phyloP scores from a whole-genome alignment of 2,797 vertebrate species.

The Hemibagrus guttatus region DNA sequence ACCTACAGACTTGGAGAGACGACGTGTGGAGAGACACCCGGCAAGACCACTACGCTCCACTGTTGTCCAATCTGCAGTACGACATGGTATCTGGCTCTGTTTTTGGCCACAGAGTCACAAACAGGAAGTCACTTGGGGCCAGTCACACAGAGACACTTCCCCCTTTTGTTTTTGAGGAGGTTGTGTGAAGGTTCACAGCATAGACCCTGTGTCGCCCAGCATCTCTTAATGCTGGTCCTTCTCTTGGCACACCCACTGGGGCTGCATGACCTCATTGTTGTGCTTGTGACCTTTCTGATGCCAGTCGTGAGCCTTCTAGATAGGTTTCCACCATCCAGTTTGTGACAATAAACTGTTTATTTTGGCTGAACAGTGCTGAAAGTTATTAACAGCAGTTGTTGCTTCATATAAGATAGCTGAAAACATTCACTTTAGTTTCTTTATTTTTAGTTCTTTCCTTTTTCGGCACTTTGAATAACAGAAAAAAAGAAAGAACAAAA shows the following conservation, averaged over 20 bases:
- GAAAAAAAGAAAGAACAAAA: too few species aligned
- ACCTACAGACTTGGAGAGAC: slow-evolving; percentile 55
- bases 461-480: neutral
- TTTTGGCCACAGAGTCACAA: slow-evolving; percentile 79
- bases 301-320: neutral
- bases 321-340: neutral
- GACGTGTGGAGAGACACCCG: slow-evolving; percentile 66
- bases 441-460: neutral
- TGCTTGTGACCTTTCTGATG: slow-evolving; percentile 14
- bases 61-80: slow-evolving; percentile 44
- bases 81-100: slow-evolving; percentile 66
- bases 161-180: slow-evolving; percentile 77
- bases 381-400: neutral
- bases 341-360: slow-evolving; percentile 5
- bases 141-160: slow-evolving; percentile 78
- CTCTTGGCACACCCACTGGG: slow-evolving; percentile 31
- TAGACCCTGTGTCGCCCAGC: slow-evolving; percentile 59
- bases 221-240: slow-evolving; percentile 47
- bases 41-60: slow-evolving; percentile 55
- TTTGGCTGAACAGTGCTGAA: neutral
- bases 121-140: slow-evolving; percentile 78
- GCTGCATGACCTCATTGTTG: slow-evolving; percentile 29
- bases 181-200: slow-evolving; percentile 62
- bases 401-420: neutral
- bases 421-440: neutral